Evolutionary conservation across 1,140 invertebrate species (phyloP).

Genomic region (Sinonovacula constricta): DNA sequence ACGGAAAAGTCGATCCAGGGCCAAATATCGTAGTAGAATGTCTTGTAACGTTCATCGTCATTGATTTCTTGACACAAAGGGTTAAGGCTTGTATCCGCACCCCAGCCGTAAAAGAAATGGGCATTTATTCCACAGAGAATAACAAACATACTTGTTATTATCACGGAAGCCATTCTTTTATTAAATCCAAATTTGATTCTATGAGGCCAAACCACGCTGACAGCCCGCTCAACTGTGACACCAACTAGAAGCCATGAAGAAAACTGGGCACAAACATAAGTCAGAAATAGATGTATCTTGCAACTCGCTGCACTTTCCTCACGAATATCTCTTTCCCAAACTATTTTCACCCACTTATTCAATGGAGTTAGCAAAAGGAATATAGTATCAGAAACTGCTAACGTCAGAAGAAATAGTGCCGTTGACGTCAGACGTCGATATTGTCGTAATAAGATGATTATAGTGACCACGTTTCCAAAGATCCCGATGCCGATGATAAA

Average conservation of each 20-base stretch:
- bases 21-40: constrained; percentile 3
- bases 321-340: constrained; percentile 45
- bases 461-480: constrained; percentile 55
- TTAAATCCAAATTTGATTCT: constrained; percentile 43
- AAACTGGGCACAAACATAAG: constrained; percentile 43
- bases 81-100: not conserved
- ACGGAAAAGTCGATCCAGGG: constrained; percentile 40
- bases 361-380: constrained; percentile 59
- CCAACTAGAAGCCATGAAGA: constrained; percentile 64
- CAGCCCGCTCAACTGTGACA: constrained; percentile 60
- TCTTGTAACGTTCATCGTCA: not conserved
- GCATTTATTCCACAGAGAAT: constrained; percentile 3
- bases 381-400: constrained; percentile 56
- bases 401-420: constrained; percentile 46
- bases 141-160: constrained; percentile 4
- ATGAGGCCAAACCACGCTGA: constrained; percentile 58
- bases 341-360: constrained; percentile 52
- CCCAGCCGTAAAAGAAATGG: not conserved
- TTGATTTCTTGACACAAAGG: not conserved
- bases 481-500: constrained; percentile 56
- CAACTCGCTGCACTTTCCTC: constrained; percentile 45
- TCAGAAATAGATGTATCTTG: constrained; percentile 52
- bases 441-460: constrained; percentile 48
- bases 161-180: not conserved
- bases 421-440: constrained; percentile 33